phyloP scores from a whole-genome alignment of 1,140 invertebrate species.

The Holcopasites calliopsidis region DNA sequence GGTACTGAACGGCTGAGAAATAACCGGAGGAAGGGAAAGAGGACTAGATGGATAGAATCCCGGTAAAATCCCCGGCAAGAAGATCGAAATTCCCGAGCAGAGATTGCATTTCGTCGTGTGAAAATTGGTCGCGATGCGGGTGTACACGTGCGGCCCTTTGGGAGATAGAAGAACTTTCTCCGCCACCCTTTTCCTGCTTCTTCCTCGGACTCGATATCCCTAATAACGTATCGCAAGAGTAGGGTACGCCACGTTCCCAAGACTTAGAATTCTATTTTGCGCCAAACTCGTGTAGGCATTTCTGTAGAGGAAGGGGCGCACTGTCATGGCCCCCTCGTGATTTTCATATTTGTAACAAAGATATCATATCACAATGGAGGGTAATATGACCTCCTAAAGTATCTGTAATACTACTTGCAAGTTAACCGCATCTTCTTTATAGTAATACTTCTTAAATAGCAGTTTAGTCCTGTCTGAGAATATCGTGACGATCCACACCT shows the following conservation, averaged over 20 bases:
- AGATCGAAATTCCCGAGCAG: constrained; percentile 1
- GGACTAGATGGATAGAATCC: background rate
- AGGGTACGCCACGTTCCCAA: background rate
- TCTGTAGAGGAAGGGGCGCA: no score
- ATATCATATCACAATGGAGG: no score
- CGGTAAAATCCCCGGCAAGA: background rate
- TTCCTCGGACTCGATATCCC: background rate
- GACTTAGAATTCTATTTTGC: constrained; percentile 7
- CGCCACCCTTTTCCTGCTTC: background rate
- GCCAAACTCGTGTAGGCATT: no score
- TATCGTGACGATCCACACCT: no score
- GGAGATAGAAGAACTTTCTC: constrained; percentile 14
- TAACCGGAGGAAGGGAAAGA: no score
- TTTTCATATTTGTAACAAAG: no score
- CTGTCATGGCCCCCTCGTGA: no score
- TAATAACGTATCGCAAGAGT: background rate
- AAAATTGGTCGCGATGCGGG: background rate
- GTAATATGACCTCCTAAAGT: no score
- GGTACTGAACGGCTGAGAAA: background rate
- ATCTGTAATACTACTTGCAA: no score
- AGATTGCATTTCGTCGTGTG: constrained; percentile 10
- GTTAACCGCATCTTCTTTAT: no score
- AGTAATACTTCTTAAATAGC: no score
- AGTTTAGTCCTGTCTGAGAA: no score
- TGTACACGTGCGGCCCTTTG: background rate